A percentile compares a stretch with the other conserved stretches of the same genome.
Conservation (phyloP, 2,113 vertebrate genomes). For the Perognathus longimembris region DNA sequence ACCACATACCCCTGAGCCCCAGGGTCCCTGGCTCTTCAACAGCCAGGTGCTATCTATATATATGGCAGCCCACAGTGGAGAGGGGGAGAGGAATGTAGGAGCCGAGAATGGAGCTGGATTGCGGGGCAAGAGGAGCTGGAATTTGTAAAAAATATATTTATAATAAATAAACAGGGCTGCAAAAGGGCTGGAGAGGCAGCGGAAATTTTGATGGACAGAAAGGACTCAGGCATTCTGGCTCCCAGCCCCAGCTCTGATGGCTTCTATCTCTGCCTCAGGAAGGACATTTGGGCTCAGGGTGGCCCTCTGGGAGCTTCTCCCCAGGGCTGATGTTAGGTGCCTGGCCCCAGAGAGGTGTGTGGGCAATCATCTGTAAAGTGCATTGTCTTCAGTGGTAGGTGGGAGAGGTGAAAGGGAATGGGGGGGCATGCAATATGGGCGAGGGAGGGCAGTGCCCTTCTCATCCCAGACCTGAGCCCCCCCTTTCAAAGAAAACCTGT, state of each 20-base stretch:
- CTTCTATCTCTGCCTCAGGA: constrained; percentile 74
- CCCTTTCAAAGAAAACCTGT: constrained; percentile 53
- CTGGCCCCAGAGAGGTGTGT: constrained; percentile 68
- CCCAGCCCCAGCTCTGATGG: constrained; percentile 64
- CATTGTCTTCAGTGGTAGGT: constrained; percentile 75
- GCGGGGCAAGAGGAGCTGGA: constrained; percentile 65
- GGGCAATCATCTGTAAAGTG: constrained; percentile 78
- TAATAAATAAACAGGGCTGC: constrained; percentile 82
- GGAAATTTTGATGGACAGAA: constrained; percentile 67
- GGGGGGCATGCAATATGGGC: constrained; percentile 80
- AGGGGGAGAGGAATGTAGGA: constrained; percentile 58
- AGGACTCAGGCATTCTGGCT: constrained; percentile 74
- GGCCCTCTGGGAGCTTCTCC: constrained; percentile 72
- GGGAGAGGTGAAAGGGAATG: constrained; percentile 48
- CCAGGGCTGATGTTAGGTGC: constrained; percentile 63
- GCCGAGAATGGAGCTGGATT: constrained; percentile 67
- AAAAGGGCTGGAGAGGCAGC: constrained; percentile 74
- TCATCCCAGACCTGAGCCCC: constrained; percentile 74
- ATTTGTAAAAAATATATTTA: constrained; percentile 83
- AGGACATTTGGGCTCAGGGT: constrained; percentile 66
- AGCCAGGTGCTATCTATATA: constrained; percentile 71
- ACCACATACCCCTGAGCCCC: constrained; percentile 30
- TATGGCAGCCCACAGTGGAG: constrained; percentile 61
- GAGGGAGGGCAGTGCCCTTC: constrained; percentile 75
- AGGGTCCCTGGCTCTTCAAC: constrained; percentile 57